These are phyloP conservation scores for Mormyrops attenuatus DNA, from an alignment of 2,797 vertebrate species.

Conservation along the genomic window DNA sequence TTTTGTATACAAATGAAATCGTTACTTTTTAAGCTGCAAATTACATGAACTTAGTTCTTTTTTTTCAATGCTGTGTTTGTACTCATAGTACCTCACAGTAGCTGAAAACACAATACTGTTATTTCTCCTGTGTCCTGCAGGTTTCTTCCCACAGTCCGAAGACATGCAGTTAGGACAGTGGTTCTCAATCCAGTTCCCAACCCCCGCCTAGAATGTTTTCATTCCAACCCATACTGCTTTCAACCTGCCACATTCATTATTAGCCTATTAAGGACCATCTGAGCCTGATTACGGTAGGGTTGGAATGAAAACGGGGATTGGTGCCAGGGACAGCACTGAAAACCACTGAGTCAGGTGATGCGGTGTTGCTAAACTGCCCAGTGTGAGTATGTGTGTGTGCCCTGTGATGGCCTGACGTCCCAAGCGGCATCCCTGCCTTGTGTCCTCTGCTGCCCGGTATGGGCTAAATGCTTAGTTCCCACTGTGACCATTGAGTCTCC, in stretches of 20 bases:
- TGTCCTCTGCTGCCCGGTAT: neutral
- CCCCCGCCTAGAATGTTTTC: neutral
- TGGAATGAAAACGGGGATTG: neutral
- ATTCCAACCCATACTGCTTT: neutral
- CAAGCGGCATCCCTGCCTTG: neutral
- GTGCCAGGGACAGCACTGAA: too few relatives aligned
- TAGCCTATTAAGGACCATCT: neutral
- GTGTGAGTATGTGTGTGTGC: neutral
- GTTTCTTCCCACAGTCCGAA: neutral
- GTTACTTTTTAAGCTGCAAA: neutral
- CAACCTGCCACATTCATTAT: too few relatives aligned
- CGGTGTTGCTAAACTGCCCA: too few relatives aligned
- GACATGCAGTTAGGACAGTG: neutral
- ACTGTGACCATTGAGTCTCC: neutral
- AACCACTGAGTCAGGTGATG: neutral
- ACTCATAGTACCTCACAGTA: neutral
- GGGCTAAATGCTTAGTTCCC: neutral
- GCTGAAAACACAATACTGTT: neutral
- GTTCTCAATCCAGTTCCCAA: neutral
- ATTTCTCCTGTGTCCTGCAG: neutral
- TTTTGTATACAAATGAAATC: neutral
- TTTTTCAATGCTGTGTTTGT: neutral
- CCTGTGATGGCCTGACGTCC: neutral
- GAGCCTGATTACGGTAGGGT: neutral
- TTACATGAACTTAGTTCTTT: neutral